Evolutionary conservation across 2,888 invertebrate genomes (phyloP).

Genomic region (Apamea crenata): DNA sequence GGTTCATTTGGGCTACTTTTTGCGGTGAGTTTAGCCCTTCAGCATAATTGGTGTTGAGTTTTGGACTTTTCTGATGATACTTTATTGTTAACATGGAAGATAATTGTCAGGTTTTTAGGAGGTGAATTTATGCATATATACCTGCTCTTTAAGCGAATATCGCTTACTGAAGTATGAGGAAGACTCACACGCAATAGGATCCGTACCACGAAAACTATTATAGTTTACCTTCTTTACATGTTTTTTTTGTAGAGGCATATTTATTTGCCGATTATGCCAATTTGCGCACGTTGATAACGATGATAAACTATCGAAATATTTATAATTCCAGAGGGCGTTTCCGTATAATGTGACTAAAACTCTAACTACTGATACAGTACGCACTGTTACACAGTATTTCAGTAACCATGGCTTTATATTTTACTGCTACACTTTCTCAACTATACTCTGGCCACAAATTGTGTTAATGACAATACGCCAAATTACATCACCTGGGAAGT

Average conservation of each 20-base stretch:
- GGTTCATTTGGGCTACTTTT: conserved; percentile 57
- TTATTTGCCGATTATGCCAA: not conserved
- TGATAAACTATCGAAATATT: not conserved
- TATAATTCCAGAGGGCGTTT: conserved; percentile 28
- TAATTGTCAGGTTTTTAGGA: conserved; percentile 21
- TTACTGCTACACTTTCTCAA: conserved; percentile 30
- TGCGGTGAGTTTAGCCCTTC: conserved; percentile 28
- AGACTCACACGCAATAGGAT: not conserved
- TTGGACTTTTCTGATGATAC: conserved; percentile 33
- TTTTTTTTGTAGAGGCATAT: not conserved
- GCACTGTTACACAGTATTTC: conserved; percentile 19
- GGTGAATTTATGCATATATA: not conserved
- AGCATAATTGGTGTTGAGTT: conserved; percentile 51
- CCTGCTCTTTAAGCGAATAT: not conserved
- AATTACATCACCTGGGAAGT: conserved; percentile 60
- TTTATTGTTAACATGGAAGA: conserved; percentile 30
- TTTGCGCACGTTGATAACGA: not conserved
- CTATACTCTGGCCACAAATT: conserved; percentile 4
- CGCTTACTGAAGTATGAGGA: not conserved
- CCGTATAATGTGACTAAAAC: not conserved
- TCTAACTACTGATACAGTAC: not conserved
- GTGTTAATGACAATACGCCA: conserved; percentile 24
- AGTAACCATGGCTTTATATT: conserved; percentile 39
- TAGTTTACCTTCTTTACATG: not conserved
- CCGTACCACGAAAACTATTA: not conserved